Evolutionary conservation across 2,888 invertebrate genomes (phyloP).

Genomic region (Creontiades dilutus): DNA sequence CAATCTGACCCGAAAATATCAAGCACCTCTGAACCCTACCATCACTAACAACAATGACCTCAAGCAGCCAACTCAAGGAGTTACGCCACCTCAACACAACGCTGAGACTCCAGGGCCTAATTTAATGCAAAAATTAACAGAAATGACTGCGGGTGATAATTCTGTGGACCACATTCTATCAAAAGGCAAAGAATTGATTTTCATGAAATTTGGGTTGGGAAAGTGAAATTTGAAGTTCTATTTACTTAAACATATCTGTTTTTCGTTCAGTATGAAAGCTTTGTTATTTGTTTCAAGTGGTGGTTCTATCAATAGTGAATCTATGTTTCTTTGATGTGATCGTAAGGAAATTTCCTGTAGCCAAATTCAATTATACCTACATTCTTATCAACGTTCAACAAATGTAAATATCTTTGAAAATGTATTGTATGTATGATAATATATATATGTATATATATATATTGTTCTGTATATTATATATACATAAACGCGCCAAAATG

Average conservation of each 20-base stretch:
- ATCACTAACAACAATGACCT: slow-evolving; percentile 73
- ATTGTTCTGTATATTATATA: slow-evolving; percentile 38
- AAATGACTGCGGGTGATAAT: slow-evolving; percentile 85
- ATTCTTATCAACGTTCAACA: slow-evolving; percentile 30
- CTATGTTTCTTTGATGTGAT: background rate
- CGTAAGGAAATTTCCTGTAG: slow-evolving; percentile 30
- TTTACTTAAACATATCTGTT: slow-evolving; percentile 63
- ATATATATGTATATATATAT: background rate
- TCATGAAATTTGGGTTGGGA: slow-evolving; percentile 95
- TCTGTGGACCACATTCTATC: slow-evolving; percentile 94
- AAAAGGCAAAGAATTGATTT: slow-evolving; percentile 95
- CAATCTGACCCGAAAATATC: slow-evolving; percentile 74
- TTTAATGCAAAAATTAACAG: slow-evolving; percentile 93
- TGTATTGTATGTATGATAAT: slow-evolving; percentile 44
- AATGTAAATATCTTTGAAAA: slow-evolving; percentile 35
- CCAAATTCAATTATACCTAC: slow-evolving; percentile 50
- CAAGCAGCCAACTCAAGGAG: slow-evolving; percentile 74
- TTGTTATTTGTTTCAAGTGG: slow-evolving; percentile 23
- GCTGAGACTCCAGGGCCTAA: slow-evolving; percentile 81
- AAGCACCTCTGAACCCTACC: slow-evolving; percentile 74
- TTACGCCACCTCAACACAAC: slow-evolving; percentile 75
- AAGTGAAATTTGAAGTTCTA: slow-evolving; percentile 75
- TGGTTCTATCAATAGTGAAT: background rate
- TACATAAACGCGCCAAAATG: slow-evolving; percentile 41
- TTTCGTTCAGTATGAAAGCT: slow-evolving; percentile 54